Conservation (phyloP, 2,888 invertebrate species). For the Ichneumon xanthorius region DNA sequence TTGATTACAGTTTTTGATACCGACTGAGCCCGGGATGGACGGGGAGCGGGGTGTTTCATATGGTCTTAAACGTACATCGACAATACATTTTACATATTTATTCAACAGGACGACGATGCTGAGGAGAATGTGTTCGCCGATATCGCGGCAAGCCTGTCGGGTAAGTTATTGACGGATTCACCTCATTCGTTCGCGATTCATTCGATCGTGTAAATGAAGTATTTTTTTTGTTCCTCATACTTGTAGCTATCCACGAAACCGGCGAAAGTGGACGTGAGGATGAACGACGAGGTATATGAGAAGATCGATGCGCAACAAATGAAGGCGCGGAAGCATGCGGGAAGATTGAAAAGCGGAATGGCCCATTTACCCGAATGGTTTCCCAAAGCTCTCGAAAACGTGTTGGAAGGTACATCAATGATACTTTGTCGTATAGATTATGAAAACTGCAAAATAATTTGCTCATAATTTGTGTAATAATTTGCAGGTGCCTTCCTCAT, state of each 20-base stretch:
- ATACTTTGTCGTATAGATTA: constrained; percentile 7
- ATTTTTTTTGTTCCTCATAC: not conserved
- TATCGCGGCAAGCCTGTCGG: constrained; percentile 48
- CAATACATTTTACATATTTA: not conserved
- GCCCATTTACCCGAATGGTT: constrained; percentile 88
- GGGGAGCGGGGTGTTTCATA: too few species aligned
- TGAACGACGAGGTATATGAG: constrained; percentile 86
- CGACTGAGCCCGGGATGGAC: too few species aligned
- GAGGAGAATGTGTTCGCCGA: constrained; percentile 52
- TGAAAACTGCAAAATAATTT: not conserved
- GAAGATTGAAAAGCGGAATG: constrained; percentile 86
- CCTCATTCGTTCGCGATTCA: not conserved
- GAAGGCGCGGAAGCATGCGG: constrained; percentile 91
- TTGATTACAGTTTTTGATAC: too few species aligned
- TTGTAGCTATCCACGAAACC: constrained; percentile 78
- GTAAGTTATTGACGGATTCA: constrained; percentile 6
- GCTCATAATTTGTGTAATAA: too few species aligned
- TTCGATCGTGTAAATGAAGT: constrained; percentile 6
- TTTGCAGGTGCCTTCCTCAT: too few species aligned
- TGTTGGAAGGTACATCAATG: constrained; percentile 84
- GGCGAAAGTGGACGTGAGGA: constrained; percentile 83
- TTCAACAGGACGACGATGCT: constrained; percentile 11
- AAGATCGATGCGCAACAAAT: constrained; percentile 86
- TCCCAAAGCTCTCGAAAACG: constrained; percentile 86
- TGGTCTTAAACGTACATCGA: too few species aligned